Evolutionary conservation across 2,888 invertebrate genomes (phyloP).

Genomic region (Dryobotodes eremita): DNA sequence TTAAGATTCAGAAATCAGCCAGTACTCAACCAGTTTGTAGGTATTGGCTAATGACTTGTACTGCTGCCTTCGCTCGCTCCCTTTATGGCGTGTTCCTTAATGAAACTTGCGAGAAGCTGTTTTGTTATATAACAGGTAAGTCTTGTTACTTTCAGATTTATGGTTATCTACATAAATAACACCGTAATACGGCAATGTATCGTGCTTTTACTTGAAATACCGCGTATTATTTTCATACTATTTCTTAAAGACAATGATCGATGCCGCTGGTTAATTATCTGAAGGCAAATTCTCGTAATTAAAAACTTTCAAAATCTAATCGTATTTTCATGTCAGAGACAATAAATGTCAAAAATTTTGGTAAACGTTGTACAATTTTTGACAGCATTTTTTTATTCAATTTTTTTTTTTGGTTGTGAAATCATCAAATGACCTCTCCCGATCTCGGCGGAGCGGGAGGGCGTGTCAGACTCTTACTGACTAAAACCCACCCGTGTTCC

Average conservation of each 20-base stretch:
- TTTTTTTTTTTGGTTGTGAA: too few species aligned
- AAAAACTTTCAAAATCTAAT: background rate
- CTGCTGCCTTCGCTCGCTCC: slow-evolving; percentile 21
- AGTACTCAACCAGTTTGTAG: slow-evolving; percentile 44
- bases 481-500: too few species aligned
- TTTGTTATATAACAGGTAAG: slow-evolving; percentile 26
- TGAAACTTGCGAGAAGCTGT: slow-evolving; percentile 23
- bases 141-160: slow-evolving; percentile 23
- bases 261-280: background rate
- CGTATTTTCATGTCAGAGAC: background rate
- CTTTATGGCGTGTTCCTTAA: slow-evolving; percentile 35
- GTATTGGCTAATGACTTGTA: slow-evolving; percentile 53
- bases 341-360: background rate
- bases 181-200: background rate
- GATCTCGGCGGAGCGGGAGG: too few species aligned
- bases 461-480: too few species aligned
- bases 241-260: background rate
- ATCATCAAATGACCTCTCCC: too few species aligned
- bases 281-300: background rate
- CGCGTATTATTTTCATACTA: background rate
- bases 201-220: background rate
- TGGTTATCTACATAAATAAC: background rate
- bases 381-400: too few species aligned
- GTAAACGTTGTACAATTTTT: background rate
- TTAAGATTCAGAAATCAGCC: slow-evolving; percentile 27